phyloP scores from a whole-genome alignment of 92 coral and sea anemone species.

The Phenganax subtilis region DNA sequence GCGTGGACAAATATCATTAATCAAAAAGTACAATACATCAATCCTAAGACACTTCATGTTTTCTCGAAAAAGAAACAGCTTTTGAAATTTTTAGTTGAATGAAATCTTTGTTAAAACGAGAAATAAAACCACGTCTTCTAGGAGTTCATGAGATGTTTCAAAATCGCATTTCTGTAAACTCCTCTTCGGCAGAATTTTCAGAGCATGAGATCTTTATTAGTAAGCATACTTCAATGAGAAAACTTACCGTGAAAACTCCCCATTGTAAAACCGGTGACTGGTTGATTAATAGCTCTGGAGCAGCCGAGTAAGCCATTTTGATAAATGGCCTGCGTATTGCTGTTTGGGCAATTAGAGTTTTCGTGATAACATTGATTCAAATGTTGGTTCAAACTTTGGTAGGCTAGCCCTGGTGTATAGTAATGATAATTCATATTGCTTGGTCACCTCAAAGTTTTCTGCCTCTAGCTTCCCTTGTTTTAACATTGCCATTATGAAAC shows the following conservation, averaged over 20 bases:
- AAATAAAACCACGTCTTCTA: background rate
- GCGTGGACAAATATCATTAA: constrained; percentile 4
- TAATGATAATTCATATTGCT: constrained; percentile 27
- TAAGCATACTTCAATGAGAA: background rate
- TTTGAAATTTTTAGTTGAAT: background rate
- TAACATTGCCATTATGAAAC: constrained; percentile 35
- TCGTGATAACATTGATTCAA: constrained; percentile 17
- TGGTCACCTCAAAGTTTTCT: background rate
- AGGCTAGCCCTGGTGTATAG: constrained; percentile 8
- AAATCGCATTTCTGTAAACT: background rate
- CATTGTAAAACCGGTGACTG: constrained; percentile 34
- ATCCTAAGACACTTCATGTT: background rate
- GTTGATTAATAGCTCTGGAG: constrained; percentile 39
- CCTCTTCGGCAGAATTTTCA: background rate
- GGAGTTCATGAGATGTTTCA: background rate
- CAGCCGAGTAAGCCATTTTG: constrained; percentile 16
- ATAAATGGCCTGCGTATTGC: constrained; percentile 11
- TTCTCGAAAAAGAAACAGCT: background rate
- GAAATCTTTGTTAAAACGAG: background rate
- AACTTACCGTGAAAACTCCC: constrained; percentile 30
- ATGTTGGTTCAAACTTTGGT: constrained; percentile 3
- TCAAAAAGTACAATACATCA: constrained; percentile 23
- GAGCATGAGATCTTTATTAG: too few relatives aligned
- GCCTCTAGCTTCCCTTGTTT: background rate
- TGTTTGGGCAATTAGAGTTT: constrained; percentile 7